Conservation (phyloP, 2,113 vertebrate species). For the Odontophorus gujanensis region DNA sequence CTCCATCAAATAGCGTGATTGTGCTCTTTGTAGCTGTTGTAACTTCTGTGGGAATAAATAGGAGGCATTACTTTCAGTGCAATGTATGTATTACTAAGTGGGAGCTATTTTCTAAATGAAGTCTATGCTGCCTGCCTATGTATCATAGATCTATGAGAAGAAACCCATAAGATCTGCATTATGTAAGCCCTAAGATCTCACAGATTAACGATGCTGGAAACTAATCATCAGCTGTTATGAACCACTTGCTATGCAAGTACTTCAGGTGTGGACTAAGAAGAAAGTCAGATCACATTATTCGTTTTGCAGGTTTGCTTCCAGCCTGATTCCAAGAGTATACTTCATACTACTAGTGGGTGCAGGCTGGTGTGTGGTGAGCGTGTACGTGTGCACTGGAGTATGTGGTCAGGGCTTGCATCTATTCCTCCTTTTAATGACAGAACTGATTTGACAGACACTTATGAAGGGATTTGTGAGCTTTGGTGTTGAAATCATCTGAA, state of each 20-base stretch:
- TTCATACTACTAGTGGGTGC: rapidly evolving
- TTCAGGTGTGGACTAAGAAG: not conserved
- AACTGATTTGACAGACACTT: not conserved
- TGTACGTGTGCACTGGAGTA: not conserved
- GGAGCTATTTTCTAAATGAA: constrained; percentile 42
- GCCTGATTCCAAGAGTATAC: not conserved
- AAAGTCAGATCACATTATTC: rapidly evolving
- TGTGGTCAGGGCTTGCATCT: not conserved
- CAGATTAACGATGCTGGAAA: not conserved
- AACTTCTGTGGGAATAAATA: not conserved
- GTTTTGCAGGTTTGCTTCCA: not conserved
- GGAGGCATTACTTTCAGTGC: not conserved
- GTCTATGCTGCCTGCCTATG: not conserved
- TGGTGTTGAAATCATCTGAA: not conserved
- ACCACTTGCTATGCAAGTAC: not conserved
- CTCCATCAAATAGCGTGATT: not conserved
- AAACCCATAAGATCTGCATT: not conserved
- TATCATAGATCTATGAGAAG: not conserved
- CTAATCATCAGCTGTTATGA: rapidly evolving
- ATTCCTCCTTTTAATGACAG: rapidly evolving
- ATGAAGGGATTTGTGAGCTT: not conserved
- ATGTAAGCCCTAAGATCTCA: not conserved
- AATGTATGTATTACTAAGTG: not conserved
- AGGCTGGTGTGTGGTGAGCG: rapidly evolving
- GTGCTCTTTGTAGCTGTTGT: not conserved